Conservation (phyloP, 1,140 invertebrate genomes). For the Tetraneura akinire region DNA sequence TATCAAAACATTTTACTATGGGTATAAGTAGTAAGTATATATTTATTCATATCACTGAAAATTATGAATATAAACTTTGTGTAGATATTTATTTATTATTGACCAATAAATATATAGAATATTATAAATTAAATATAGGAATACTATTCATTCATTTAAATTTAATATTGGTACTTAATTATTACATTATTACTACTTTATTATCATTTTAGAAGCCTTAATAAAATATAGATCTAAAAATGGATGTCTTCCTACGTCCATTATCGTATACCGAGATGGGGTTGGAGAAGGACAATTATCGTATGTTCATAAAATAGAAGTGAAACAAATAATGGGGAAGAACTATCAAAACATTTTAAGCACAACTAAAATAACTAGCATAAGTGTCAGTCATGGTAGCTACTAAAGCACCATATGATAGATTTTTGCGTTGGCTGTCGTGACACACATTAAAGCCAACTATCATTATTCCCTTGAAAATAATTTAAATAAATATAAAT, state of each 20-base stretch:
- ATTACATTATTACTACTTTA: too few species aligned
- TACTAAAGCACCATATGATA: constrained; percentile 75
- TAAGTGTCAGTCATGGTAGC: constrained; percentile 69
- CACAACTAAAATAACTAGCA: constrained; percentile 71
- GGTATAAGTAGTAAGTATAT: constrained; percentile 17
- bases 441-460: constrained; percentile 85
- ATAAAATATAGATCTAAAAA: background rate
- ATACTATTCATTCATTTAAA: too few species aligned
- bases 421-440: constrained; percentile 66
- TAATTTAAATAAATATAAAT: background rate
- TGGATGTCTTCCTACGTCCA: background rate
- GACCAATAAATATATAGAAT: too few species aligned
- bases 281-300: constrained; percentile 57
- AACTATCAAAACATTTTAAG: too few species aligned
- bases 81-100: too few species aligned
- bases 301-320: constrained; percentile 60
- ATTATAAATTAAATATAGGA: too few species aligned
- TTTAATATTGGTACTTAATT: too few species aligned
- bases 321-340: too few species aligned
- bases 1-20: constrained; percentile 65
- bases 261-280: background rate
- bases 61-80: too few species aligned
- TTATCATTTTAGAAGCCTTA: background rate
- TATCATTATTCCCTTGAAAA: constrained; percentile 62
- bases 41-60: too few species aligned